phyloP scores from a whole-genome alignment of 1,140 invertebrate genomes.

The Zaprionus kolodkinae region DNA sequence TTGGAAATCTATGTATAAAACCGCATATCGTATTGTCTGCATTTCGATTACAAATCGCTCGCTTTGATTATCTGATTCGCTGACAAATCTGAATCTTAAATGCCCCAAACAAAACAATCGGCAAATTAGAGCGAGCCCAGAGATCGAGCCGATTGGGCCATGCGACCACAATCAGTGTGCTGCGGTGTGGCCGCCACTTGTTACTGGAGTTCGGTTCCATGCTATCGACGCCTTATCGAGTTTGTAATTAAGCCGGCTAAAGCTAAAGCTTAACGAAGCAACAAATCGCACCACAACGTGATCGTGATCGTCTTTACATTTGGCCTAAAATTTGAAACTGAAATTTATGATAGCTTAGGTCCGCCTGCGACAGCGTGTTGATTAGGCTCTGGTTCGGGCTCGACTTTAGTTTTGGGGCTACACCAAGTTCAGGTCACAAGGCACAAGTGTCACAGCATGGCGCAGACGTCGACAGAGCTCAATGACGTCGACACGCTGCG shows the following conservation, averaged over 20 bases:
- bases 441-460: slow-evolving; percentile 81
- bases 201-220: slow-evolving; percentile 64
- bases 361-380: slow-evolving; percentile 54
- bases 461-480: slow-evolving; percentile 41
- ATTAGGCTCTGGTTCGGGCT: slow-evolving; percentile 49
- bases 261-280: slow-evolving; percentile 15
- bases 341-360: slow-evolving; percentile 73
- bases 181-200: no score
- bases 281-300: neutral
- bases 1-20: neutral
- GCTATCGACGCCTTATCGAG: slow-evolving; percentile 69
- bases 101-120: slow-evolving; percentile 42
- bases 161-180: slow-evolving; percentile 27
- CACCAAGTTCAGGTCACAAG: slow-evolving; percentile 25
- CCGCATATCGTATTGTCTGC: neutral
- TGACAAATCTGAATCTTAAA: slow-evolving; percentile 21
- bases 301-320: slow-evolving; percentile 62
- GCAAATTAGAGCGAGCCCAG: slow-evolving; percentile 58
- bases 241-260: slow-evolving; percentile 68
- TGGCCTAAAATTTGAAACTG: slow-evolving; percentile 63
- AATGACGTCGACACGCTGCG: slow-evolving; percentile 14
- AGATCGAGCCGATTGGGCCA: slow-evolving; percentile 32
- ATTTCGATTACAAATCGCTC: slow-evolving; percentile 10
- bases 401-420: neutral
- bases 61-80: slow-evolving; percentile 2